Base-by-base conservation (phyloP, 2,888 invertebrate species). In the Cryptocephalus moraei region DNA sequence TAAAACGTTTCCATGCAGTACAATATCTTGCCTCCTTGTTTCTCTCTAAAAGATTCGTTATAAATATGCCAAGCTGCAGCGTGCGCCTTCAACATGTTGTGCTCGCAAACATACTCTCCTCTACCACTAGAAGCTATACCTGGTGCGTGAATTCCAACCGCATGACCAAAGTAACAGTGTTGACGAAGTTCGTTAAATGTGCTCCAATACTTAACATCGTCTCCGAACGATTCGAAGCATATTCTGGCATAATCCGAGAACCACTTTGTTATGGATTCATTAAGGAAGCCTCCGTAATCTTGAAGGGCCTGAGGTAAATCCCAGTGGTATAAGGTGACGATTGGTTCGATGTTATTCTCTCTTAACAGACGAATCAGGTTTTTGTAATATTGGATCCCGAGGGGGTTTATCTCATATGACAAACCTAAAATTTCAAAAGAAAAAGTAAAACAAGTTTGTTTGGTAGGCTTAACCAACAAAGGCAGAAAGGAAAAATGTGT, bases 81-180 rank as follows among this genome's bases (percentile, higher is more conserved):
- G 59, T 87, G 86, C 0, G 86, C 78, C 55, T 79, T 74, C 9
- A 86, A 67, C 40, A n/a, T n/a, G n/a, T n/a, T n/a, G n/a, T n/a
- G n/a, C n/a, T n/a, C n/a, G n/a, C n/a, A n/a, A n/a, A n/a, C n/a
- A n/a, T n/a, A n/a, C n/a, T n/a, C n/a, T n/a, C n/a, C n/a, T n/a
- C n/a, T n/a, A n/a, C n/a, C n/a, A n/a, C n/a, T n/a, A n/a, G n/a
- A n/a, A n/a, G n/a, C n/a, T n/a, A n/a, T n/a, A n/a, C n/a, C n/a
- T n/a, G n/a, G n/a, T n/a, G n/a, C n/a, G n/a, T n/a, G n/a, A n/a
- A n/a, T n/a, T n/a, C n/a, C n/a, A n/a, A n/a, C n/a, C n/a, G n/a
- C n/a, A n/a, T n/a, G n/a, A n/a, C n/a, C n/a, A n/a, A n/a, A 81
- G 9, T 55, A 45, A 43, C 65, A 62, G 13, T 57, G 56, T 31